Base-by-base conservation (phyloP, 2,888 invertebrate genomes). In the Stenotaenia linearis region DNA sequence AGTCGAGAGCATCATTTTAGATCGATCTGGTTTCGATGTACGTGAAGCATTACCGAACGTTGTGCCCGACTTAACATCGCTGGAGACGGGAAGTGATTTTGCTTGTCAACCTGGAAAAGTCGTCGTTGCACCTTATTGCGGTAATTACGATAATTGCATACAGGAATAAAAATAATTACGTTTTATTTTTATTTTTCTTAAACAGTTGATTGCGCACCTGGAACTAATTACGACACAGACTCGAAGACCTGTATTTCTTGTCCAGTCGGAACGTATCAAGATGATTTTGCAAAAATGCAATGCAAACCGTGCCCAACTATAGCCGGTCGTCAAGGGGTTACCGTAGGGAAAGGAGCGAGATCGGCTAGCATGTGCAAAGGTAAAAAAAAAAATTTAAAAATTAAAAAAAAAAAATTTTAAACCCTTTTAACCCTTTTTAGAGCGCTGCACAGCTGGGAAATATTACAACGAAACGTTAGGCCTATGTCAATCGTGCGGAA, bases 81-180 rank as follows among this genome's bases (percentile, higher is more conserved):
- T 98, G 80, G 87, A 90, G 28, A 88, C 98, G n/a, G 90, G 92
- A 81, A 96, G 96, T 0, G 95, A 96, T 85, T 97, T 96, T 84
- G 94, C 95, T 78, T 98, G 98, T 85, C 94, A 95, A 0, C 90
- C 91, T 83, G 97, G 97, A 79, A 95, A 97, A 88, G 97, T 98
- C 30, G 95, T 96, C 0, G 93, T 95, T 90, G 93, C 94, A 69
- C 95, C 96, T 79, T 93, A 95, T 85, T 97, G 97, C 87, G 97
- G 93, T 93, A 89, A 89, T 86, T 77, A 35, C 3, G 0, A 18
- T 32, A 75, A 30, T 61, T 45, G 4, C 74, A 18, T 30, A 4
- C 74, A 28, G 10, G n/a, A 75, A 32, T 23, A 18, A 18, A 21
- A 21, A 18, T 28, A 23, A 9, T 21, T 12, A 32, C 21, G 10